Conservation (phyloP, 2,113 vertebrate genomes). For the Hipposideros armiger region DNA sequence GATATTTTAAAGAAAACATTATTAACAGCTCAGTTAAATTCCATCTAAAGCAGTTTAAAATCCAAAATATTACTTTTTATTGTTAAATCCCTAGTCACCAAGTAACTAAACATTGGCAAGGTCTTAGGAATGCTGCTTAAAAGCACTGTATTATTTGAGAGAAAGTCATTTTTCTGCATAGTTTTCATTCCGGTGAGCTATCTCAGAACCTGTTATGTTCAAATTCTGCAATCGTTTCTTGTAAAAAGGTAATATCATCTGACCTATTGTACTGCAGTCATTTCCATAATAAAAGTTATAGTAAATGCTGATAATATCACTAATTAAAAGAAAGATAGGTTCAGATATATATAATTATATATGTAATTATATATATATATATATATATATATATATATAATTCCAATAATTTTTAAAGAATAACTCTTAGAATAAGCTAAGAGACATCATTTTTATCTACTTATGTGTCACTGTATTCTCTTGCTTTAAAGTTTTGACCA, state of each 20-base stretch:
- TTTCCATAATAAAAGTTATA: slow-evolving; percentile 53
- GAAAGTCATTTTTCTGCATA: slow-evolving; percentile 70
- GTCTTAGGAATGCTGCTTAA: slow-evolving; percentile 68
- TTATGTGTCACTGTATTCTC: slow-evolving; percentile 54
- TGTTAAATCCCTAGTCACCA: not conserved
- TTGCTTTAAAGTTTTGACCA: slow-evolving; percentile 58
- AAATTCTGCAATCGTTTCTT: not conserved
- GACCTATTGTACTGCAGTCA: not conserved
- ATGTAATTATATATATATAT: not conserved
- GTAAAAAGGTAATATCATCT: slow-evolving; percentile 36
- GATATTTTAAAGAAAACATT: slow-evolving; percentile 77
- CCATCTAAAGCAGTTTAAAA: slow-evolving; percentile 68
- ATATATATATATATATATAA: not conserved
- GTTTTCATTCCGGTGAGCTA: slow-evolving; percentile 1
- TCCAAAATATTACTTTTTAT: slow-evolving; percentile 58
- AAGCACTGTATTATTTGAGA: slow-evolving; percentile 33
- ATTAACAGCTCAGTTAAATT: slow-evolving; percentile 81
- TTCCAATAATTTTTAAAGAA: slow-evolving; percentile 47
- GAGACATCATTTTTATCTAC: slow-evolving; percentile 62
- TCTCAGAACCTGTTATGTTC: slow-evolving; percentile 21
- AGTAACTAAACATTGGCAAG: not conserved
- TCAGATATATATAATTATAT: not conserved
- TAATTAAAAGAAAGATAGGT: slow-evolving; percentile 49
- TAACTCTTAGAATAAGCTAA: slow-evolving; percentile 54
- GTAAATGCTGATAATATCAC: slow-evolving; percentile 67